A percentile compares a stretch with the other conserved stretches of the same genome.
phyloP scores from a whole-genome alignment of 2,113 vertebrate genomes.

The Dolichotis patagonum region DNA sequence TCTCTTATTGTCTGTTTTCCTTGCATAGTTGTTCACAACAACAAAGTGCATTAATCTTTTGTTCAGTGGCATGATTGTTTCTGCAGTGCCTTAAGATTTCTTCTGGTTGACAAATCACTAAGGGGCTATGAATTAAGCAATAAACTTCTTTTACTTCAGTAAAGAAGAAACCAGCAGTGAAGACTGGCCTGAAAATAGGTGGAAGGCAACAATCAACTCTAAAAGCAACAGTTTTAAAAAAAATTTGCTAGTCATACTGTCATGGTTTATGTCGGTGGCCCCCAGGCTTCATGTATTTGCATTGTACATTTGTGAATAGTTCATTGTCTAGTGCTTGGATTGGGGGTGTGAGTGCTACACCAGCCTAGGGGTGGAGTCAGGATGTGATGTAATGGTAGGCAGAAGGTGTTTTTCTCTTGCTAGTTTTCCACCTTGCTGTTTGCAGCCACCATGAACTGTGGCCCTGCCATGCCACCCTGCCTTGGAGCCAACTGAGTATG shows the following conservation, averaged over 20 bases:
- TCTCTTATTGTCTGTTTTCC: background rate
- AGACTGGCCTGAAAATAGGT: slow-evolving; percentile 55
- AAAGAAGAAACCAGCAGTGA: slow-evolving; percentile 56
- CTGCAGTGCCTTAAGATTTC: slow-evolving; percentile 55
- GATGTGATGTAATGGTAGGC: too few species aligned
- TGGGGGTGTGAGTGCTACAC: too few species aligned
- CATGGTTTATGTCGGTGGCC: too few species aligned
- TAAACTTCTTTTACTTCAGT: slow-evolving; percentile 57
- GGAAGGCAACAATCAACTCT: slow-evolving; percentile 71
- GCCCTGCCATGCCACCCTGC: too few species aligned
- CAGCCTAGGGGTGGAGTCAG: too few species aligned
- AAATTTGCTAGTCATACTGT: slow-evolving; percentile 47
- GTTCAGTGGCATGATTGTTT: slow-evolving; percentile 44
- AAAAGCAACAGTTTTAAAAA: slow-evolving; percentile 51
- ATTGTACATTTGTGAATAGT: too few species aligned
- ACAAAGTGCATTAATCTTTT: slow-evolving; percentile 34
- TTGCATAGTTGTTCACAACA: background rate
- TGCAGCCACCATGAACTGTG: too few species aligned
- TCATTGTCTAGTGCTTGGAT: too few species aligned
- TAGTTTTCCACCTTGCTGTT: too few species aligned
- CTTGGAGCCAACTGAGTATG: too few species aligned
- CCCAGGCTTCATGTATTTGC: too few species aligned
- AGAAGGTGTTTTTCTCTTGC: too few species aligned
- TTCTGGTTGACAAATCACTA: slow-evolving; percentile 69
- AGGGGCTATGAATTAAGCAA: slow-evolving; percentile 76